Evolutionary conservation across 2,888 invertebrate species (phyloP).

Genomic region (Hypolimnas misippus): DNA sequence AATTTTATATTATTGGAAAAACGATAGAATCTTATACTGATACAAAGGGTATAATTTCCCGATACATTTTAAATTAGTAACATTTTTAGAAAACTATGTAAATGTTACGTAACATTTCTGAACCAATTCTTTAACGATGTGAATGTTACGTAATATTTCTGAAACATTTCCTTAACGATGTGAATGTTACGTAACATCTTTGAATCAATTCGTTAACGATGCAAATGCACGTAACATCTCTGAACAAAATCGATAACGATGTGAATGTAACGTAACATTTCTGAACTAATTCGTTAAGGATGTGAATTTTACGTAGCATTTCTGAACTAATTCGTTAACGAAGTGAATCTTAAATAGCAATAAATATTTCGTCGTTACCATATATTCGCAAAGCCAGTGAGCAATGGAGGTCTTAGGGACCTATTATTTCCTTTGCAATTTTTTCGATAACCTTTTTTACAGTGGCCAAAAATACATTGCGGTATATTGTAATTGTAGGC

Average conservation of each 20-base stretch:
- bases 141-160: too few species aligned
- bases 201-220: too few species aligned
- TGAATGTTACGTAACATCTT: not conserved
- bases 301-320: not conserved
- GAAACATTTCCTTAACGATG: not conserved
- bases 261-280: not conserved
- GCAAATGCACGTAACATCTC: not conserved
- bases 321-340: not conserved
- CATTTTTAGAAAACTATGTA: not conserved
- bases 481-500: not conserved
- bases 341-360: not conserved
- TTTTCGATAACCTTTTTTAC: not conserved
- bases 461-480: not conserved
- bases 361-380: not conserved
- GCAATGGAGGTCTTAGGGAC: slow-evolving; percentile 22
- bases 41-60: slow-evolving; percentile 1
- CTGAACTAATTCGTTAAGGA: not conserved
- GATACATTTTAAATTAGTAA: not conserved
- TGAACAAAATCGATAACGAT: not conserved
- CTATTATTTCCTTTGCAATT: slow-evolving; percentile 6
- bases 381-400: slow-evolving; percentile 15
- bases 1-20: slow-evolving; percentile 2
- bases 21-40: not conserved
- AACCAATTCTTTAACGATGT: too few species aligned
- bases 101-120: not conserved